Percentiles rank a stretch among this genome's conserved stretches.
These are phyloP conservation scores for Patiria pectinifera DNA, from an alignment of 53 echinoderm and acorn worm genomes.

Conservation along the genomic window DNA sequence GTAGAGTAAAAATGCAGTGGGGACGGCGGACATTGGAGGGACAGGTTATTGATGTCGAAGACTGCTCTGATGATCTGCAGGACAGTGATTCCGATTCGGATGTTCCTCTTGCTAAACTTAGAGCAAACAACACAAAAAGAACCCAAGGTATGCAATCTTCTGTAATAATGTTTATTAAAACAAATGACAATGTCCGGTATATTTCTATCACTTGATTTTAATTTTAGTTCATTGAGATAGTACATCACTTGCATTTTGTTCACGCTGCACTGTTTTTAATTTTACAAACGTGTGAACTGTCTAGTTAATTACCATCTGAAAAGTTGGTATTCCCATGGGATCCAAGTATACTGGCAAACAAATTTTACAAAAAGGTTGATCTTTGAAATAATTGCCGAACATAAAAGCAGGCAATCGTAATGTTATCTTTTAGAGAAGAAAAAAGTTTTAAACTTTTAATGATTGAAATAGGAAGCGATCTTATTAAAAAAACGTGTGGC, in stretches of 20 bases:
- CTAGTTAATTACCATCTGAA: not conserved
- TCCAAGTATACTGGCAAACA: not conserved
- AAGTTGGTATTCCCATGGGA: not conserved
- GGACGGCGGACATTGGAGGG: not conserved
- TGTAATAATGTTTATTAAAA: not conserved
- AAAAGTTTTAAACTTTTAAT: not conserved
- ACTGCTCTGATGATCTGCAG: not conserved
- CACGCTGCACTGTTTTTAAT: no score
- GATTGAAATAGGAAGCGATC: not conserved
- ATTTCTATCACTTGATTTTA: not conserved
- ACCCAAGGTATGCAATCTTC: not conserved
- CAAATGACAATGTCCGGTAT: not conserved
- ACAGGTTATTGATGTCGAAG: not conserved
- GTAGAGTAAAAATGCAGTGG: not conserved
- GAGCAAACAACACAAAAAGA: not conserved
- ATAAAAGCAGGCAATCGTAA: not conserved
- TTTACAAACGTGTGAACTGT: no score
- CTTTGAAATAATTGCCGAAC: not conserved
- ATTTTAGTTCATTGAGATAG: not conserved
- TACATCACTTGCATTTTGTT: no score
- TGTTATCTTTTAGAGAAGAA: not conserved
- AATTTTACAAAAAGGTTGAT: not conserved
- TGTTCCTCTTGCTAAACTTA: not conserved
- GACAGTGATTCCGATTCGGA: not conserved
- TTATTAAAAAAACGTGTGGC: not conserved